Evolutionary conservation across 2,888 invertebrate genomes (phyloP), one percentile per base, ranked within the genome.

Genomic region (Sinodicranocentrus sp.): DNA sequence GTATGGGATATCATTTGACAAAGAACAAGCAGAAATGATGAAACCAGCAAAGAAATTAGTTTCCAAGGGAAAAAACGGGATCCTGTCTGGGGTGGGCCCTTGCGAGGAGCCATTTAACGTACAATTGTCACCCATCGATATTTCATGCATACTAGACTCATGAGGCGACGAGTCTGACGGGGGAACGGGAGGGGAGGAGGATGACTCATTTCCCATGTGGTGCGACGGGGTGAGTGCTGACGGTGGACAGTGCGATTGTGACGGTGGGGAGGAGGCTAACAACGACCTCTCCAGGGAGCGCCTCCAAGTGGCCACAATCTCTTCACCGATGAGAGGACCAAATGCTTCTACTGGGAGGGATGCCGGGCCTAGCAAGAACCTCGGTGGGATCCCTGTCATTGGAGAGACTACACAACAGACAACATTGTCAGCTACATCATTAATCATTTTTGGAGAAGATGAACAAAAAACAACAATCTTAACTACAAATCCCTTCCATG

Each of bases 41-140:
- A 98, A 98, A 91, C 99, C 99, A 89, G 99, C 99, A 92, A 99
- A 99, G 15, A 48, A n/a, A n/a, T n/a, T n/a, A n/a, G n/a, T n/a
- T n/a, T n/a, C n/a, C 89, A 99, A 96, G 86, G 96, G 93, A 33
- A 54, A 39, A n/a, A 48, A 96, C 75, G 94, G 93, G 82, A 94
- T 93, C 61, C 95, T 92, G 59, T 88, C 89, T 3, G 80, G 75
- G 68, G 84, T 86, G 1, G 85, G 76, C 17, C 88, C 88, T 6
- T 84, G 76, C 13, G 75, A 75, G 54, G 79, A 87, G n/a, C 89
- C 88, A 59, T 89, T 89, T 17, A 88, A 84, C 3, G 79, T 67
- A 23, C 28, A 33, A 17, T 28, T 86, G 72, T 82, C 80, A 0
- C 75, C 76, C 57, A 83, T 87, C 19, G 82, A 85, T 75, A 85